These are phyloP conservation scores for Daboia siamensis DNA, from an alignment of 2,113 vertebrate species.

Conservation along the genomic window DNA sequence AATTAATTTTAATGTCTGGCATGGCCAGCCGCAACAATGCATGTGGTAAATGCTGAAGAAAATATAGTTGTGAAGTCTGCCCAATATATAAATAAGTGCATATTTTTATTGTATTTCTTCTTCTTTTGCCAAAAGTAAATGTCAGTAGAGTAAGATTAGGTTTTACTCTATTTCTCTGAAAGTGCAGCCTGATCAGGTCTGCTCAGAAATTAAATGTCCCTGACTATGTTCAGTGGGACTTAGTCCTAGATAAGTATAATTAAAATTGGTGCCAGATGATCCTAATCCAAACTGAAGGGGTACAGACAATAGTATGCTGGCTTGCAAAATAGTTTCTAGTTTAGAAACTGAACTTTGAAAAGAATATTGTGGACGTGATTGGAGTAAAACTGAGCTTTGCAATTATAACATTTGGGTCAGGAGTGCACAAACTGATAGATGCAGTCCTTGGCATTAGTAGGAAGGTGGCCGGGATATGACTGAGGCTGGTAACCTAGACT, in stretches of 20 bases:
- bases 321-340: not conserved
- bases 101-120: constrained; percentile 3
- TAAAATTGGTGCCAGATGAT: constrained; percentile 4
- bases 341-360: not conserved
- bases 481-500: not conserved
- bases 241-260: not conserved
- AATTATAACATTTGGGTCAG: not conserved
- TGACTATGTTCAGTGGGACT: not conserved
- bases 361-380: not conserved
- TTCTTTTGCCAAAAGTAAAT: not conserved
- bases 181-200: not conserved
- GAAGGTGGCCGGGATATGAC: not conserved
- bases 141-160: not conserved
- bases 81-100: not conserved
- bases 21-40: constrained; percentile 26
- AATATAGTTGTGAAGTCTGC: not conserved
- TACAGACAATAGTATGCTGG: not conserved
- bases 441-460: not conserved
- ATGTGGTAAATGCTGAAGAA: constrained; percentile 3
- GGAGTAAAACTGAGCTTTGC: not conserved
- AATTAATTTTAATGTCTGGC: constrained; percentile 37
- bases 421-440: not conserved
- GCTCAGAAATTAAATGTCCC: not conserved
- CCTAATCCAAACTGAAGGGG: not conserved
- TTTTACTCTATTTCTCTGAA: not conserved